Base-by-base conservation (phyloP, 2,797 vertebrate species). In the Pagetopsis macropterus region DNA sequence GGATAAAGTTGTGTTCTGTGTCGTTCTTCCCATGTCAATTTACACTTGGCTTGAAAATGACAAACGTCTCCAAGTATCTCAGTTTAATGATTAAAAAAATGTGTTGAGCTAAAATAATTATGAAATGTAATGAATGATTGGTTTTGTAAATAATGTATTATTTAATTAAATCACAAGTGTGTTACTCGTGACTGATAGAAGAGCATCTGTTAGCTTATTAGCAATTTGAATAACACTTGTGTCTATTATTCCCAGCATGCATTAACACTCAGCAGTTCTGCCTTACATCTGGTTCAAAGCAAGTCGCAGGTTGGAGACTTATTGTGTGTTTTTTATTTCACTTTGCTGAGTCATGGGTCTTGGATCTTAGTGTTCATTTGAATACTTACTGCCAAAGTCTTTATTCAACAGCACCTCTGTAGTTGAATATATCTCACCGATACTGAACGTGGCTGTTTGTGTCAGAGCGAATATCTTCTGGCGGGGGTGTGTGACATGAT, bases 331-430 rank as follows among this genome's bases (percentile, higher is more conserved):
- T 50, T 69, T 56, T 40, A 12, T 3, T 73, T 44, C 54, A 16
- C 5, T 44, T 37, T 21, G 50, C 65, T 65, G 48, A 21, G 27
- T 81, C 43, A 41, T 37, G 31, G 31, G 12, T 55, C 44, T 51
- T 43, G 51, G 45, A 65, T 62, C 17, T 23, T 9, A 16, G n/a
- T 31, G 65, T 65, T 21, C 45, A 16, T 59, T 63, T 67, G 33
- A 70, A 37, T 56, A 69, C 17, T 12, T 2, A 49, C 19, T 56
- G 78, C 55, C 43, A 70, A 61, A 56, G 10, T 70, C 40, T 59
- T 74, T 44, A 49, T 23, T 75, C 69, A 70, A 60, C 52, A 62
- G 2, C 0, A 46, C 55, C 3, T 2, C 67, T 61, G 31, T 62
- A 60, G 57, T 56, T 27, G 61, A 17, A 55, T 56, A 27, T 50